Evolutionary conservation across 2,888 invertebrate genomes (phyloP), one percentile per base, ranked within the genome.

Genomic region (Limenitis camilla): DNA sequence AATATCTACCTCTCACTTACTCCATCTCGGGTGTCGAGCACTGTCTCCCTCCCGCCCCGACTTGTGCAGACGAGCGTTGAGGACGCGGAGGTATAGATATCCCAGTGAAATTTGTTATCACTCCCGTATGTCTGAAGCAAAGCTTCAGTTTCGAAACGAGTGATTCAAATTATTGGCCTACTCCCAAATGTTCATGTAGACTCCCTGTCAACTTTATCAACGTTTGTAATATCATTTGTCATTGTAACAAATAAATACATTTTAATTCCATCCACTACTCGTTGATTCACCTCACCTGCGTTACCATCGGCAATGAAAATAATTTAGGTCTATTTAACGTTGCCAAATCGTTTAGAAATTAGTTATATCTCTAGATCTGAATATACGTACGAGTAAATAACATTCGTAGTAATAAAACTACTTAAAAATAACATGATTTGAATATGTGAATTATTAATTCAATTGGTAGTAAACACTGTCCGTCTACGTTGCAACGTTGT

Each of bases 1-100:
- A 81, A 78, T 76, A 78, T 74, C 76, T 69, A 64, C 78, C 74
- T 81, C 81, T 80, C 78, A 68, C 78, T 81, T 78, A 65, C 71
- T 69, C 76, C 68, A 65, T 59, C 36, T 53, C 53, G 63, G 62
- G 65, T 49, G 61, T 55, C 58, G 63, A 56, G 61, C 57, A 50
- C 64, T 59, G 56, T 76, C 76, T 74, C 76, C 76, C 74, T 78
- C 65, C 74, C 74, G 70, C 64, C 69, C 60, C 58, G 57, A 58
- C 56, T 61, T 52, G 60, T 58, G 61, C 68, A 75, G 72, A 77
- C 76, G 70, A 64, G 72, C 72, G 67, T 60, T 55, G 63, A 61
- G 59, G 61, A 65, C 68, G 66, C 64, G 57, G 59, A 57, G 52
- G 62, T 59, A 61, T 60, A 58, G 64, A 69, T 67, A 65, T 70